Percentiles rank a stretch among this genome's conserved stretches.
Conservation (phyloP, 35 echinoderm and acorn worm genomes). For the Stichopus chloronotus region DNA sequence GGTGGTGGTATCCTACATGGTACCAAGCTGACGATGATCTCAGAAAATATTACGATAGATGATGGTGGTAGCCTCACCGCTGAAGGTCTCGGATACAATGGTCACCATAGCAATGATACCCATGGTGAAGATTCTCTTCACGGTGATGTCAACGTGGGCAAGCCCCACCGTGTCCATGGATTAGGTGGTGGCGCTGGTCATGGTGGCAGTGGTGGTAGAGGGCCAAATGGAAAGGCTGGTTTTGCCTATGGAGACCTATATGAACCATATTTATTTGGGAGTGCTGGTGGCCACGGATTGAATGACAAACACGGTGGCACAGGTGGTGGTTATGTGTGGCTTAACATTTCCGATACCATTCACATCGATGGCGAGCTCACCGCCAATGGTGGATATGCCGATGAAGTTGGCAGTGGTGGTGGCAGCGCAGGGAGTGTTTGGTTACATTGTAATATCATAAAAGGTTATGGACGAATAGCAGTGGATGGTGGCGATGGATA, state of each 20-base stretch:
- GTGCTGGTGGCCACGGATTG: constrained; percentile 67
- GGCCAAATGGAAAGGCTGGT: constrained; percentile 46
- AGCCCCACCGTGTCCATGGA: constrained; percentile 57
- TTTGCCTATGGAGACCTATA: constrained; percentile 93
- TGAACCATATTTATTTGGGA: constrained; percentile 91
- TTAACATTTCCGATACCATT: constrained; percentile 84
- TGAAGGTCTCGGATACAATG: constrained; percentile 76
- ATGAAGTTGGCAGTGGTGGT: constrained; percentile 73
- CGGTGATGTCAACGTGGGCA: constrained; percentile 89
- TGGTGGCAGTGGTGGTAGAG: constrained; percentile 94
- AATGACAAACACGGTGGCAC: constrained; percentile 55
- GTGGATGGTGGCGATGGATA: constrained; percentile 78
- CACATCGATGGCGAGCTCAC: constrained; percentile 87
- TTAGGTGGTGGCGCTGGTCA: constrained; percentile 75
- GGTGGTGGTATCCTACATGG: constrained; percentile 86
- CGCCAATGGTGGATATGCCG: constrained; percentile 84
- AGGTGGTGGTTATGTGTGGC: constrained; percentile 89
- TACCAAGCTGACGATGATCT: constrained; percentile 67
- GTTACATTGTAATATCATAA: constrained; percentile 79
- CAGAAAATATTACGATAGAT: constrained; percentile 87
- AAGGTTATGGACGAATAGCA: constrained; percentile 84
- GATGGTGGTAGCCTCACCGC: constrained; percentile 77
- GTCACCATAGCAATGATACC: constrained; percentile 77
- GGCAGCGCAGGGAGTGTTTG: constrained; percentile 89
- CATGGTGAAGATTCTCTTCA: constrained; percentile 80